These are phyloP conservation scores for Pseudochaenichthys georgianus DNA, from an alignment of 2,797 vertebrate species.

Conservation along the genomic window DNA sequence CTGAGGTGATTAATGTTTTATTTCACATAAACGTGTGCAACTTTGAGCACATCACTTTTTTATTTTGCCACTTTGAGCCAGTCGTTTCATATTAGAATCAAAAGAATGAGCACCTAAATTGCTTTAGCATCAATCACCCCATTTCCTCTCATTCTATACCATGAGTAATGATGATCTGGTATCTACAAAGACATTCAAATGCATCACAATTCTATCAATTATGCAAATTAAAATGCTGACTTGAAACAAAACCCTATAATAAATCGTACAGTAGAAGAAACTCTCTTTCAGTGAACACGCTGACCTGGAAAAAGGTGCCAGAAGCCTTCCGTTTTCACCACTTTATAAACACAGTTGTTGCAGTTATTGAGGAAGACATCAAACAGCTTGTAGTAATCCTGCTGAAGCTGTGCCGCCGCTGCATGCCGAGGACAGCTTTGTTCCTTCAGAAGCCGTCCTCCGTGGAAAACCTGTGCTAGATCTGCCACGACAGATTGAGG, in stretches of 20 bases:
- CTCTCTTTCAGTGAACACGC: constrained; percentile 1
- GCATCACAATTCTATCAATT: neutral
- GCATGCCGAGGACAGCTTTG: constrained; percentile 30
- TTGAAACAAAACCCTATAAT: neutral
- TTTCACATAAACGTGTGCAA: neutral
- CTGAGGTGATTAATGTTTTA: neutral
- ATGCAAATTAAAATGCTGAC: neutral
- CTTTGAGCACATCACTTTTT: neutral
- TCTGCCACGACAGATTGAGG: constrained; percentile 73
- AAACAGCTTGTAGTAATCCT: constrained; percentile 35
- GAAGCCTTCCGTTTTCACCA: neutral
- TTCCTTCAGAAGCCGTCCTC: constrained; percentile 50
- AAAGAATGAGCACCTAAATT: neutral
- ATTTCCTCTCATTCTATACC: no score
- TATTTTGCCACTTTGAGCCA: neutral
- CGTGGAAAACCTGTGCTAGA: constrained; percentile 58
- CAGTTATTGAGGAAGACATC: constrained; percentile 28
- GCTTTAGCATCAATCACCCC: no score
- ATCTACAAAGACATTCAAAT: no score
- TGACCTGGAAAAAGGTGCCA: constrained; percentile 4
- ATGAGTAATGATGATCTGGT: no score
- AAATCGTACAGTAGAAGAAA: neutral
- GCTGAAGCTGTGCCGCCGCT: constrained; percentile 38
- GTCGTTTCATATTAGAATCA: neutral
- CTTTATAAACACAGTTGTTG: constrained; percentile 24